A percentile compares a stretch with the other conserved stretches of the same genome.
These are phyloP conservation scores for Microctonus aethiopoides DNA, from an alignment of 2,888 invertebrate species.

Conservation along the genomic window DNA sequence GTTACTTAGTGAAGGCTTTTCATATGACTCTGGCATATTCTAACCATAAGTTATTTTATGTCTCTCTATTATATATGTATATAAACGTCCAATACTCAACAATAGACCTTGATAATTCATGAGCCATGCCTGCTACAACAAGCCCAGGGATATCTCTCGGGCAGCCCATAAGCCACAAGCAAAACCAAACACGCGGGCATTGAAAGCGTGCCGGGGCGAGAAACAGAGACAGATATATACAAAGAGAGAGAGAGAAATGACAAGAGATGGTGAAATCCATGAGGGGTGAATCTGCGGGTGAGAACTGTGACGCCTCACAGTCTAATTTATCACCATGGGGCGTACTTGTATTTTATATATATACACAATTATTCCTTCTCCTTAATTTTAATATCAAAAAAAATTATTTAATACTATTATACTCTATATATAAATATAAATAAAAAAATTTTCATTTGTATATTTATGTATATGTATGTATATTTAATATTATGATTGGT, in stretches of 20 bases:
- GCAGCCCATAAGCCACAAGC: constrained; percentile 48
- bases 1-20: neutral
- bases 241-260: neutral
- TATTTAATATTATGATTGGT: too few relatives aligned
- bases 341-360: too few relatives aligned
- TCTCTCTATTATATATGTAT: neutral
- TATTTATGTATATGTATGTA: too few relatives aligned
- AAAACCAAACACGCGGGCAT: constrained; percentile 12
- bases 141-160: constrained; percentile 46
- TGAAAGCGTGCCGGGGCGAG: neutral
- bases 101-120: constrained; percentile 62
- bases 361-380: too few relatives aligned
- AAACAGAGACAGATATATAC: neutral
- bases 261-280: neutral
- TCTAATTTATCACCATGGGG: constrained; percentile 54
- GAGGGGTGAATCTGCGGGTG: constrained; percentile 34
- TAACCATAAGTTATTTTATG: neutral
- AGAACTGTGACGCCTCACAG: constrained; percentile 58
- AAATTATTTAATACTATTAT: neutral
- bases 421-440: too few relatives aligned
- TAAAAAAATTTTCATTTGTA: too few relatives aligned
- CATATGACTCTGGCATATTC: neutral
- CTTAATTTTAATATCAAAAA: too few relatives aligned
- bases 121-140: constrained; percentile 47
- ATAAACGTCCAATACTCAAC: constrained; percentile 39